These are phyloP conservation scores for Heliconius nattereri DNA, from an alignment of 1,140 invertebrate genomes.

Conservation along the genomic window DNA sequence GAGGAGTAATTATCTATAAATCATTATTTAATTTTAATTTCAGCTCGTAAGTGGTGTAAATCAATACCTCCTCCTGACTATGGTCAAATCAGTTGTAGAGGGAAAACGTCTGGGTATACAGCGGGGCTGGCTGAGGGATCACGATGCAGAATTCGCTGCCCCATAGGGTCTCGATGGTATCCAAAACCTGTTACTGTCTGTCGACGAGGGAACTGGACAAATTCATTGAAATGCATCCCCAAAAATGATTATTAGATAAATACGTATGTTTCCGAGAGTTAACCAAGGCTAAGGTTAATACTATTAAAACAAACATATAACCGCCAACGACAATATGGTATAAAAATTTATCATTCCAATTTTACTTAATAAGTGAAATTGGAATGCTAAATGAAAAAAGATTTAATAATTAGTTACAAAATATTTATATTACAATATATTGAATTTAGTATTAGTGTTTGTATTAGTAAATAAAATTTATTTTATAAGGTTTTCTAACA, in stretches of 20 bases:
- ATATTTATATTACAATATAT: too few relatives aligned
- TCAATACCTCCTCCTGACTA: slow-evolving; percentile 53
- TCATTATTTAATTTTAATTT: slow-evolving; percentile 12
- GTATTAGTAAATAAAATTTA: neutral
- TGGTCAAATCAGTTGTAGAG: slow-evolving; percentile 62
- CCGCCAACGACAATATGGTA: too few relatives aligned
- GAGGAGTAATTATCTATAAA: neutral
- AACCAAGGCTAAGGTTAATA: too few relatives aligned
- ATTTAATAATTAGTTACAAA: too few relatives aligned
- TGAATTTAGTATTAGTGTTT: too few relatives aligned
- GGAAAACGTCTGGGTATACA: slow-evolving; percentile 40
- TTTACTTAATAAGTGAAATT: too few relatives aligned
- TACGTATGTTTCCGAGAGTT: too few relatives aligned
- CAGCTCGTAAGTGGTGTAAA: slow-evolving; percentile 59
- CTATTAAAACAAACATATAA: too few relatives aligned
- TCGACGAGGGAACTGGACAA: slow-evolving; percentile 61
- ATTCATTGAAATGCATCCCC: slow-evolving; percentile 49
- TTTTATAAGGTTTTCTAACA: neutral
- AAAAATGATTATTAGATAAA: slow-evolving; percentile 33
- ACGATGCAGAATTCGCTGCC: slow-evolving; percentile 58
- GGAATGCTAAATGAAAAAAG: too few relatives aligned
- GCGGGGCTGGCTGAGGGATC: slow-evolving; percentile 57
- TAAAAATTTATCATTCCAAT: too few relatives aligned
- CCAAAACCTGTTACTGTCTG: slow-evolving; percentile 51
- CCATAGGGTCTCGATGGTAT: slow-evolving; percentile 49